These are phyloP conservation scores for Rynchops niger DNA, from an alignment of 2,113 vertebrate species.

Conservation along the genomic window DNA sequence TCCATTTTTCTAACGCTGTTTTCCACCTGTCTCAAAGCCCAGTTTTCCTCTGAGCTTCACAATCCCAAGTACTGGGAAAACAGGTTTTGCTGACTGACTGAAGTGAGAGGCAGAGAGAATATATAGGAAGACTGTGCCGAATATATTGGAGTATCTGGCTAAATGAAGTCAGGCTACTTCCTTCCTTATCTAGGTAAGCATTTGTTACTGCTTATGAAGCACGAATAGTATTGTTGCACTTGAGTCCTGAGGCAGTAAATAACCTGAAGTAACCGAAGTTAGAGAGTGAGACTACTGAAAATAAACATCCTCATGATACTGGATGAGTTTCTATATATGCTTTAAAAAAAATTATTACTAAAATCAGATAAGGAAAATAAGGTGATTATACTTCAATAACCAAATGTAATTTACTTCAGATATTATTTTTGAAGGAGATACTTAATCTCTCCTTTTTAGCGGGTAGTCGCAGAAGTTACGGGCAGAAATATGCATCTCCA, in stretches of 20 bases:
- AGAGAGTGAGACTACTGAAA: background rate
- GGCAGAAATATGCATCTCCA: background rate
- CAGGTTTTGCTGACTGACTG: background rate
- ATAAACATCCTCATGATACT: background rate
- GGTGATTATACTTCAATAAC: background rate
- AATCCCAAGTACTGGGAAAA: background rate
- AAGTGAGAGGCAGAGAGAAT: background rate
- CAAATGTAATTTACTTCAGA: background rate
- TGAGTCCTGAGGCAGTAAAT: background rate
- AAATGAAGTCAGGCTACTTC: background rate
- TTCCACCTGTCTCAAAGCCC: background rate
- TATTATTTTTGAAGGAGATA: background rate
- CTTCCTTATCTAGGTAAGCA: background rate
- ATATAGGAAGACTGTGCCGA: background rate
- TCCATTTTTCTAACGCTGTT: background rate
- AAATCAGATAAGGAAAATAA: background rate
- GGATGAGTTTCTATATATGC: background rate
- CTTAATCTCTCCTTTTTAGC: background rate
- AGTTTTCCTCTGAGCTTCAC: background rate
- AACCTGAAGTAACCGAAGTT: background rate
- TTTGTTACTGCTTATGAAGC: background rate
- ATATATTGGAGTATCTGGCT: background rate
- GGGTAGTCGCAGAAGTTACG: background rate
- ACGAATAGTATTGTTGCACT: background rate
- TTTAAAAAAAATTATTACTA: background rate